Conservation (phyloP, 2,888 invertebrate genomes). For the Psylliodes chrysocephalus region DNA sequence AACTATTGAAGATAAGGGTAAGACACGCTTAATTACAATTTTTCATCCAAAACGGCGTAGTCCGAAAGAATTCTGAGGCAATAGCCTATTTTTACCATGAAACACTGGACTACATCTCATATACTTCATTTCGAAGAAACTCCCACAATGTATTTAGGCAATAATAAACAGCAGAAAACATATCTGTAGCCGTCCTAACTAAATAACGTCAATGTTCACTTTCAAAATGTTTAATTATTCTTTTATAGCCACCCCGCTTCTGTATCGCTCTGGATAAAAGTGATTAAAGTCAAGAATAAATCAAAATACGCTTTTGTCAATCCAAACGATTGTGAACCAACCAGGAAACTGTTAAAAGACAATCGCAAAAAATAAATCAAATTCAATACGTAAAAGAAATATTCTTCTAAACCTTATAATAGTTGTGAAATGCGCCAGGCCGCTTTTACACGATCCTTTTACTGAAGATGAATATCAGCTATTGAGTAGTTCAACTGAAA, state of each 20-base stretch:
- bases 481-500: too few relatives aligned
- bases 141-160: background rate
- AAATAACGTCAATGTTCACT: conserved; percentile 39
- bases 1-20: too few relatives aligned
- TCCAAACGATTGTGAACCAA: conserved; percentile 2
- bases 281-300: conserved; percentile 43
- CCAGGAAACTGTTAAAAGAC: conserved; percentile 37
- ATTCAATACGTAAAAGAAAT: conserved; percentile 17
- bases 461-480: too few relatives aligned
- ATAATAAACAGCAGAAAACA: conserved; percentile 48
- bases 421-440: background rate
- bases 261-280: conserved; percentile 41
- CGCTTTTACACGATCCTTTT: too few relatives aligned
- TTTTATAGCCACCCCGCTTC: conserved; percentile 39
- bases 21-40: too few relatives aligned
- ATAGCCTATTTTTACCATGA: too few relatives aligned
- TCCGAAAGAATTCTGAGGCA: too few relatives aligned
- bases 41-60: too few relatives aligned
- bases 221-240: conserved; percentile 11
- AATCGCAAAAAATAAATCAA: conserved; percentile 40
- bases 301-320: conserved; percentile 43
- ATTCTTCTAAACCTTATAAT: conserved; percentile 20
- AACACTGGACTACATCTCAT: too few relatives aligned
- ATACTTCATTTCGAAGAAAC: too few relatives aligned
- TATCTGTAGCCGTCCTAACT: conserved; percentile 49